Evolutionary conservation across 30 jellyfish, hydroid and myxozoan species (phyloP), one percentile per base, ranked within the genome.

Genomic region (Sanderia malayensis): DNA sequence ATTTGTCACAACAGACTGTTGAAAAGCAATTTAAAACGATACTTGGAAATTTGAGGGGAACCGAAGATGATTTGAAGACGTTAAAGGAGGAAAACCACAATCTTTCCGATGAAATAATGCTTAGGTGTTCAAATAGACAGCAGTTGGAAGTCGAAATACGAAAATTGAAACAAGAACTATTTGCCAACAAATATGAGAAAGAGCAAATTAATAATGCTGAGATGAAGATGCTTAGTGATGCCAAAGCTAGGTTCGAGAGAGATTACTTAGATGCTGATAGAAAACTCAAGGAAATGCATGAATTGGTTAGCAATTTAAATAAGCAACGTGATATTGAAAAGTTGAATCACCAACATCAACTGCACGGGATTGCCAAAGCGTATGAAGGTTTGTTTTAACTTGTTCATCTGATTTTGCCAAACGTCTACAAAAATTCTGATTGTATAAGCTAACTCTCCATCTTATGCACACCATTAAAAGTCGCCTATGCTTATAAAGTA

Each of bases 281-380:
- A 52, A 70, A 70, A 27, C 15, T 52, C 21, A 70, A 29, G 11
- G 82, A 44, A 7, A n/a, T 34, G 34, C 63, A 44, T 3, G 83
- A 71, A 49, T 20, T n/a, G 64, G 67, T 71, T 9, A 25, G 25
- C n/a, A 4, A 29, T 17, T 33, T 71, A 7, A 59, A 52, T 20
- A 71, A 71, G 52, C 59, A 71, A 21, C 18, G 52, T 0, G 83
- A 71, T 17, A 61, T 53, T 7, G 73, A 71, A 21, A 71, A 44
- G 55, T 25, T 71, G 17, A 71, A 53, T 31, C 83, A 71, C 53
- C 62, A 71, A 17, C 83, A 71, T 47, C 72, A 71, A 23, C 23
- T 71, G 37, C 59, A 49, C 21, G 83, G 53, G 31, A 71, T 71
- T 7, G 53, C 83, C 3, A 71, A 55, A 31, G 28, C 83, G 2